phyloP scores from a whole-genome alignment of 2,797 vertebrate species.

The Fratercula arctica region DNA sequence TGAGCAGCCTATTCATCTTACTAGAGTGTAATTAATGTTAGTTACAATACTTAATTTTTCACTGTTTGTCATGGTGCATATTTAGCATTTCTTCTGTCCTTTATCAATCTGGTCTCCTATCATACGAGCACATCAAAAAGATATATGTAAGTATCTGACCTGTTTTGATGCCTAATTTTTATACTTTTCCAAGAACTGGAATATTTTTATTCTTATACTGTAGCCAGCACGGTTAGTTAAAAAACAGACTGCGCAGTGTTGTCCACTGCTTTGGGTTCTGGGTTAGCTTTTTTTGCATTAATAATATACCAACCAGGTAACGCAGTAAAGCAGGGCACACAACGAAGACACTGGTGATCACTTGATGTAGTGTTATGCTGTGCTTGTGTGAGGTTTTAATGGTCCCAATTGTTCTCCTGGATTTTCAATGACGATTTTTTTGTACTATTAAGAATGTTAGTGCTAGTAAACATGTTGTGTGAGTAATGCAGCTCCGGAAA shows the following conservation, averaged over 20 bases:
- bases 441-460: not conserved
- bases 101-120: constrained; percentile 75
- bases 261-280: not conserved
- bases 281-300: not conserved
- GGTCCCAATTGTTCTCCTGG: not conserved
- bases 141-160: constrained; percentile 82
- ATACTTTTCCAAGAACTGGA: constrained; percentile 25
- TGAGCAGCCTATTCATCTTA: constrained; percentile 90
- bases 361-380: not conserved
- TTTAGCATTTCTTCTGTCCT: constrained; percentile 83
- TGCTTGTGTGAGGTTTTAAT: not conserved
- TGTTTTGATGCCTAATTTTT: constrained; percentile 48
- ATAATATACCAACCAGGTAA: not conserved
- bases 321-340: not conserved
- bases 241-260: not conserved
- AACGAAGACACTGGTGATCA: not conserved
- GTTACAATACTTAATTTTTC: constrained; percentile 88
- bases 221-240: not conserved
- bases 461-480: not conserved
- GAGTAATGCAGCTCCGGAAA: not conserved
- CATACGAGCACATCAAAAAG: constrained; percentile 76
- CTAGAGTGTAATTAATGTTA: constrained; percentile 86
- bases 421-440: not conserved
- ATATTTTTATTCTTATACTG: constrained; percentile 30
- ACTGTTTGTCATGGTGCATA: constrained; percentile 87